A percentile compares a stretch with the other conserved stretches of the same genome.
Evolutionary conservation across 1,140 invertebrate genomes (phyloP).

Genomic region (Lanistes nyassanus): DNA sequence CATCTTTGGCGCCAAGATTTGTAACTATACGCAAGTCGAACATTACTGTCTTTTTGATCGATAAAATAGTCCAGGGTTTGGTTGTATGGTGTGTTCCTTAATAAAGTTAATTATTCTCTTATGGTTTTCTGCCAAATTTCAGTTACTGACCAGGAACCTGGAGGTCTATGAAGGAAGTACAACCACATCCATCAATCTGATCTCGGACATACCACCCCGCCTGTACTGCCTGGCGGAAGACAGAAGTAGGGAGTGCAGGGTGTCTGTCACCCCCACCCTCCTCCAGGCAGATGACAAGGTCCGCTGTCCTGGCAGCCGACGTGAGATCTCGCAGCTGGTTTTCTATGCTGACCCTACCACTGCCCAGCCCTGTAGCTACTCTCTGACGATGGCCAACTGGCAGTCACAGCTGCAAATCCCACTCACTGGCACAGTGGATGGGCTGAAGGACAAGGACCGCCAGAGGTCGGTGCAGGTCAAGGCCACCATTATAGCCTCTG

Average conservation of each 20-base stretch:
- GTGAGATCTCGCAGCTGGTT: slow-evolving; percentile 40
- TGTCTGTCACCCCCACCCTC: slow-evolving; percentile 34
- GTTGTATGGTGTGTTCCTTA: too few species aligned
- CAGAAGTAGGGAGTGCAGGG: slow-evolving; percentile 37
- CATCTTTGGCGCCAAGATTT: too few species aligned
- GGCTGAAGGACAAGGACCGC: slow-evolving; percentile 45
- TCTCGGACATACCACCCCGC: slow-evolving; percentile 37
- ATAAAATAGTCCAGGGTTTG: too few species aligned
- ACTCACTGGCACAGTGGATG: slow-evolving; percentile 43
- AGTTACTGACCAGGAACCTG: slow-evolving; percentile 37
- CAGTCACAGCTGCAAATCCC: slow-evolving; percentile 31
- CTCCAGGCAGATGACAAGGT: slow-evolving; percentile 33
- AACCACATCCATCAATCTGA: slow-evolving; percentile 29
- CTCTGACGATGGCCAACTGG: slow-evolving; percentile 37
- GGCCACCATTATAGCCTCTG: slow-evolving; percentile 22
- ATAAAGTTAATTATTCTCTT: too few species aligned
- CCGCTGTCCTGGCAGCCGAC: slow-evolving; percentile 38
- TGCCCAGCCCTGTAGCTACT: slow-evolving; percentile 30
- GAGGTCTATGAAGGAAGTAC: slow-evolving; percentile 42
- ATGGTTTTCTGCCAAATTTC: neutral
- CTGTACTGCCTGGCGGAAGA: slow-evolving; percentile 44
- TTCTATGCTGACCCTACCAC: slow-evolving; percentile 32
- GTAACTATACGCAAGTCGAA: too few species aligned
- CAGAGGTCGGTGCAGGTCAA: slow-evolving; percentile 30
- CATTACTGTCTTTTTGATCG: too few species aligned